phyloP scores from a whole-genome alignment of 2,113 vertebrate genomes.

The Ciconia stormi region DNA sequence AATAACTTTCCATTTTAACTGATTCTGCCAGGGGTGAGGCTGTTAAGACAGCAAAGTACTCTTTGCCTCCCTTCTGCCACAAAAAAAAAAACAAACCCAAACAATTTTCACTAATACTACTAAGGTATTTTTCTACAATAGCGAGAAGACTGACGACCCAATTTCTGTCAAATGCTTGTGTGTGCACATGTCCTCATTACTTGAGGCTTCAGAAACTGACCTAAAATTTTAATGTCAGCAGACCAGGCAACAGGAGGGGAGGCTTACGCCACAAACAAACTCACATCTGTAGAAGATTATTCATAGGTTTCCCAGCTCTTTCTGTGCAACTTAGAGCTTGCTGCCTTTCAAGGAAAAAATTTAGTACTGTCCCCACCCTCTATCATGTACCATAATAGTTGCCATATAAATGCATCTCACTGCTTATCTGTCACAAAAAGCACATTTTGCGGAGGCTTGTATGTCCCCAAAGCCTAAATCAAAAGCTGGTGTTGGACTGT shows the following conservation, averaged over 20 bases:
- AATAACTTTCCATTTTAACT: conserved; percentile 74
- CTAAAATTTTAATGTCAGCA: background rate
- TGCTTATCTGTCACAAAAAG: background rate
- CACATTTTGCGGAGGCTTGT: background rate
- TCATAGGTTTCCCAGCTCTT: background rate
- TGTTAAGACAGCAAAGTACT: conserved; percentile 70
- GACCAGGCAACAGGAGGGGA: background rate
- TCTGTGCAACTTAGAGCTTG: background rate
- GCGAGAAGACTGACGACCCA: conserved; percentile 17
- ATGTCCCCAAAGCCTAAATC: background rate
- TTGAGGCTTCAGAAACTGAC: background rate
- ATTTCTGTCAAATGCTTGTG: background rate
- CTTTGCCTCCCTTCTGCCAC: conserved; percentile 44
- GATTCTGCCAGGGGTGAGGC: conserved; percentile 62
- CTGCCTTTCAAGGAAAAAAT: background rate
- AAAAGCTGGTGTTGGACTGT: background rate
- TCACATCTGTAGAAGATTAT: background rate
- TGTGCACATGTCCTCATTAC: background rate
- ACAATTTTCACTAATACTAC: conserved; percentile 58
- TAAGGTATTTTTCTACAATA: conserved; percentile 32
- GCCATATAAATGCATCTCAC: background rate
- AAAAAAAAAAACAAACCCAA: background rate
- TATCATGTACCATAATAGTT: background rate
- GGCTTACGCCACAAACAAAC: background rate
- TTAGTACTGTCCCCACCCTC: background rate